Conservation (phyloP, 2,113 vertebrate species). For the Periophthalmodon schlosseri region DNA sequence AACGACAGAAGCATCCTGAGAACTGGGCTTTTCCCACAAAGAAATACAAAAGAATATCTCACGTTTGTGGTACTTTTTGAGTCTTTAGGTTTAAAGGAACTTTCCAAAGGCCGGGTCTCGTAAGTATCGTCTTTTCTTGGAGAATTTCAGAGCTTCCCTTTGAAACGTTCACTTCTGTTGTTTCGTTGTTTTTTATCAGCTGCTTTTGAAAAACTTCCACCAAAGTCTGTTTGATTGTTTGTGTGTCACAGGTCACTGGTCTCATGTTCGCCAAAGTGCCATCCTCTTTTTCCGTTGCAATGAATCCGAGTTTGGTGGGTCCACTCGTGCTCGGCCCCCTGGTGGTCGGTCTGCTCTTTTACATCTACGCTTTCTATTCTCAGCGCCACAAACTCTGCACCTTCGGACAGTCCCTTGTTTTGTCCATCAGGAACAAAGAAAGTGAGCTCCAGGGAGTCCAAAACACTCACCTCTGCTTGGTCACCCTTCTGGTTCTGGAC, state of each 20-base stretch:
- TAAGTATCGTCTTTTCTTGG: too few relatives aligned
- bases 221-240: not conserved
- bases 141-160: too few relatives aligned
- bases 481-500: not conserved
- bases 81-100: too few relatives aligned
- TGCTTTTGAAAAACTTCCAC: too few relatives aligned
- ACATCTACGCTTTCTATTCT: not conserved
- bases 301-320: not conserved
- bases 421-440: not conserved
- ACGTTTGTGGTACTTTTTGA: too few relatives aligned
- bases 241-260: not conserved
- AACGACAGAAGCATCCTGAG: too few relatives aligned
- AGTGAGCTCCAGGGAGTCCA: not conserved
- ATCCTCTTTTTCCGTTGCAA: not conserved
- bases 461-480: not conserved
- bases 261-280: not conserved
- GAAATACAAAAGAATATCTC: too few relatives aligned
- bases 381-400: not conserved
- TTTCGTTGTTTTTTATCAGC: too few relatives aligned
- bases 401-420: not conserved
- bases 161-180: too few relatives aligned
- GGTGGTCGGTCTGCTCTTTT: not conserved
- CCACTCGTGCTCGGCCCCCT: not conserved
- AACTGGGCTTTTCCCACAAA: too few relatives aligned
- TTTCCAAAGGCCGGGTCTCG: too few relatives aligned